Conservation (phyloP, 2,888 invertebrate genomes). For the Pyrrhosoma nymphula region DNA sequence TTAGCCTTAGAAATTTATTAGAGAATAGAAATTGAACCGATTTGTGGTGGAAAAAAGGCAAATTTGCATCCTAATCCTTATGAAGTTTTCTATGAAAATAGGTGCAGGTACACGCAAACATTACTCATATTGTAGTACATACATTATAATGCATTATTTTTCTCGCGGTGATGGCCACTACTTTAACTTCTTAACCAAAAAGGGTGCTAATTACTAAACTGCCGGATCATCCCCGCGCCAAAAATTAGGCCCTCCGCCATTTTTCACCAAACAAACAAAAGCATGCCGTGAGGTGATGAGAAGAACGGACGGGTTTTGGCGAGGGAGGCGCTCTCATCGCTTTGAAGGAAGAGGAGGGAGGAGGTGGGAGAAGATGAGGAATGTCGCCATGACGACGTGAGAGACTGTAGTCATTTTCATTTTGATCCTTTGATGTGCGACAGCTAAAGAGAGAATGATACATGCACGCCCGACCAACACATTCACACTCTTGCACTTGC, state of each 20-base stretch:
- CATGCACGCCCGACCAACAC: background rate
- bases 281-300: background rate
- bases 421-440: conserved; percentile 66
- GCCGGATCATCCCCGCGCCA: background rate
- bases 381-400: conserved; percentile 27
- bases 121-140: too few species aligned
- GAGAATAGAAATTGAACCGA: too few species aligned
- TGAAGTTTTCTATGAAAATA: too few species aligned
- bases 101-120: too few species aligned
- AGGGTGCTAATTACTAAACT: background rate
- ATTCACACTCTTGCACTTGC: background rate
- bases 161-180: background rate
- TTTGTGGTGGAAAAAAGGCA: too few species aligned
- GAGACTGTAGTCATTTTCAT: conserved; percentile 56
- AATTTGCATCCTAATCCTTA: too few species aligned
- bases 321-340: background rate
- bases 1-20: too few species aligned
- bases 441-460: conserved; percentile 35
- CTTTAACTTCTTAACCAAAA: background rate
- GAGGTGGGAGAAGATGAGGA: background rate
- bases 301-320: background rate
- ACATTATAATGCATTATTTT: background rate
- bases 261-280: background rate
- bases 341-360: background rate
- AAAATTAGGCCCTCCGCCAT: conserved; percentile 3